These are phyloP conservation scores for Rostratula benghalensis DNA, from an alignment of 2,113 vertebrate species.

Conservation along the genomic window DNA sequence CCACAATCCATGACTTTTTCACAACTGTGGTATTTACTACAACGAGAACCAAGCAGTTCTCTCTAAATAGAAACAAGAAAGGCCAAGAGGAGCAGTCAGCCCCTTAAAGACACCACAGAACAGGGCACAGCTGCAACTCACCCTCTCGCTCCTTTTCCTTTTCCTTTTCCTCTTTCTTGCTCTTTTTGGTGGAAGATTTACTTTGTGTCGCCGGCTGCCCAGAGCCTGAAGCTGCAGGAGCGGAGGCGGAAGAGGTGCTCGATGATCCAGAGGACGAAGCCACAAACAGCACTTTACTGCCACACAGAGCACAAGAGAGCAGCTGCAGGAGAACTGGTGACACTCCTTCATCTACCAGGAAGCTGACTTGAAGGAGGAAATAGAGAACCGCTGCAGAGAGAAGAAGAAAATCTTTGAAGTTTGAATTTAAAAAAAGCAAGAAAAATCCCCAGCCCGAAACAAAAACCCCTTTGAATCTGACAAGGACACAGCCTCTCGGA, in stretches of 20 bases:
- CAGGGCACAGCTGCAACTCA: slow-evolving; percentile 56
- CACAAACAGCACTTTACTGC: slow-evolving; percentile 92
- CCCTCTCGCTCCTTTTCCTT: slow-evolving; percentile 97
- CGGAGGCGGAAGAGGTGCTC: slow-evolving; percentile 72
- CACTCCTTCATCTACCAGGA: slow-evolving; percentile 96
- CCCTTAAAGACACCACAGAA: not conserved
- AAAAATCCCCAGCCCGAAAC: not conserved
- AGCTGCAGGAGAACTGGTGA: slow-evolving; percentile 94
- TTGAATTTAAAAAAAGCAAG: not conserved
- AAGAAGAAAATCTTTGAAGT: not conserved
- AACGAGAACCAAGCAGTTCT: not conserved
- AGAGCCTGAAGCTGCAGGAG: slow-evolving; percentile 57
- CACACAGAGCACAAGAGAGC: slow-evolving; percentile 94
- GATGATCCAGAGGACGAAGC: slow-evolving; percentile 78
- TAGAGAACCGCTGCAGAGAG: slow-evolving; percentile 88
- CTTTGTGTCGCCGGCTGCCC: slow-evolving; percentile 86
- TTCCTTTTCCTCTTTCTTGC: slow-evolving; percentile 98
- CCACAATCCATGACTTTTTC: not conserved
- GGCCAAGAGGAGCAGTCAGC: not conserved
- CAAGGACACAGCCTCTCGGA: not conserved
- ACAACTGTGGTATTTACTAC: not conserved
- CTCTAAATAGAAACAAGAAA: not conserved
- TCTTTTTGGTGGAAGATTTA: slow-evolving; percentile 95
- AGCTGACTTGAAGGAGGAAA: slow-evolving; percentile 98
- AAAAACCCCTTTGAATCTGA: not conserved